Evolutionary conservation across 2,888 invertebrate genomes (phyloP).

Genomic region (Hypomecis punctinalis): DNA sequence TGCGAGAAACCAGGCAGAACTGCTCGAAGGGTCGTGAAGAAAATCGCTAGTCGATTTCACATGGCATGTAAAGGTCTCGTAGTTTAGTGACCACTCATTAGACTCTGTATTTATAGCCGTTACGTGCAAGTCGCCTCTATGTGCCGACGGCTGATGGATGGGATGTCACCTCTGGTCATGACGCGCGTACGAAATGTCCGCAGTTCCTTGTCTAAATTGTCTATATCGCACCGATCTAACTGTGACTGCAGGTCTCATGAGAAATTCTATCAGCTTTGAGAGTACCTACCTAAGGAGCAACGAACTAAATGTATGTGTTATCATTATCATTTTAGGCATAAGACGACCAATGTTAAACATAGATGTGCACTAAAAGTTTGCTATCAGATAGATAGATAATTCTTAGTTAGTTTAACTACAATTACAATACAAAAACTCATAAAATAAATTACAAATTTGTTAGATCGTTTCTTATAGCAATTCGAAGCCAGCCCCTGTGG

Average conservation of each 20-base stretch:
- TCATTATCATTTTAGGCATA: too few species aligned
- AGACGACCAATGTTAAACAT: too few species aligned
- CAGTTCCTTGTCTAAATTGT: conserved; percentile 40
- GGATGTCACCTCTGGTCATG: conserved; percentile 53
- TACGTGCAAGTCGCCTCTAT: conserved; percentile 65
- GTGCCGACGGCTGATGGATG: conserved; percentile 66
- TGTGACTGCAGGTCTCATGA: conserved; percentile 26
- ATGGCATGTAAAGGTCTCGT: neutral
- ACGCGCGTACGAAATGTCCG: conserved; percentile 58
- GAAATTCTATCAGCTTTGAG: conserved; percentile 2
- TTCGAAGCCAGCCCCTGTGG: too few species aligned
- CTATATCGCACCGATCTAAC: conserved; percentile 38
- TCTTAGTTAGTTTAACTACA: too few species aligned
- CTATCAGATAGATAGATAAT: too few species aligned
- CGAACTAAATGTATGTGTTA: neutral
- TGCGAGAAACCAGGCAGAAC: too few species aligned
- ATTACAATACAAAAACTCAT: too few species aligned
- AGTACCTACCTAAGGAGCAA: neutral
- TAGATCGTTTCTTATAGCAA: too few species aligned
- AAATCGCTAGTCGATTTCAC: too few species aligned
- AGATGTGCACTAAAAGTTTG: too few species aligned
- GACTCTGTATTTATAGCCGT: conserved; percentile 62
- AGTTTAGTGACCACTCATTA: conserved; percentile 52
- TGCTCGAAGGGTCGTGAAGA: too few species aligned
- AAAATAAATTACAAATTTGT: too few species aligned